Evolutionary conservation across 2,888 invertebrate species (phyloP), one percentile per base, ranked within the genome.

Genomic region (Limenitis camilla): DNA sequence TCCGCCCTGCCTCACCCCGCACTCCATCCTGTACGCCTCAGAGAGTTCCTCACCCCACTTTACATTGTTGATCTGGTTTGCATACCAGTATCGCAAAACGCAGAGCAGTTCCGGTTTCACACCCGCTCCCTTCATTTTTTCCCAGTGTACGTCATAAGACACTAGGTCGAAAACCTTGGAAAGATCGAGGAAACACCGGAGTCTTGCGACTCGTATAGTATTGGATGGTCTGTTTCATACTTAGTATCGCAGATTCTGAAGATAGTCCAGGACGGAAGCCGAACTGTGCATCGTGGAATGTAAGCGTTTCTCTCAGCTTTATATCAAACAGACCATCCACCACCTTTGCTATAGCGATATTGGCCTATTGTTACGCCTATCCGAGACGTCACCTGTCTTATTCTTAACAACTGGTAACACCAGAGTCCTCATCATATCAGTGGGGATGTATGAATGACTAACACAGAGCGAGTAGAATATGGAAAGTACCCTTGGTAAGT

Each of bases 81-180:
- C 28, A 40, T 62, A 63, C 63, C 61, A 65, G 31, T 49, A 61
- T 19, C 43, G 50, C 6, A 63, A 43, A 2, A 60, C 5, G 19
- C 10, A 5, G 7, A 45, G 29, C 2, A 52, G 5, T 8, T 55
- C 52, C 2, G 4, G 0, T 2, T 58, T 47, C 8, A 60, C 3
- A 10, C 9, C 28, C 4, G 40, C 40, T 0, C 56, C 43, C 4
- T 11, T 6, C 29, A 62, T 11, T n/a, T 58, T 60, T 4, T 28
- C 28, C 60, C 58, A 58, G 1, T 56, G 32, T 0, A 57, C 7
- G 30, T 55, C 48, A 32, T 56, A 58, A 0, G 47, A 40, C 1
- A 60, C 56, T 1, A 52, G 32, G n/a, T 56, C 60, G 27, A 58
- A 60, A 1, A 56, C 55, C 30, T 58, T 61, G 6, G 55, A 55